phyloP scores from a whole-genome alignment of 2,113 vertebrate species.

The Engystomops pustulosus region DNA sequence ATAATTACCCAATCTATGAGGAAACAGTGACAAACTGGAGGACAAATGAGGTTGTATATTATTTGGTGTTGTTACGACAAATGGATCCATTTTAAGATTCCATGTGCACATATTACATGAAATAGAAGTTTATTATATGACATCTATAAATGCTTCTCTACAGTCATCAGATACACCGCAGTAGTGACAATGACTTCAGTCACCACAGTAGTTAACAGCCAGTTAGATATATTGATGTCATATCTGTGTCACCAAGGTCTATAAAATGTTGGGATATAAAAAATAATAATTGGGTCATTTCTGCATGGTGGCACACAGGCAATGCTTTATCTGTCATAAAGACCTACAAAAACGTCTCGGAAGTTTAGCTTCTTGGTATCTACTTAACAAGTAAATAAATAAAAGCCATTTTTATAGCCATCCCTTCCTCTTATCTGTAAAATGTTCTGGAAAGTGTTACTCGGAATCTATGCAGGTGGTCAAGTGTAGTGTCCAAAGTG shows the following conservation, averaged over 20 bases:
- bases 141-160: not conserved
- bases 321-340: not conserved
- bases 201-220: not conserved
- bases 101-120: not conserved
- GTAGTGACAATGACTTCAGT: not conserved
- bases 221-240: not conserved
- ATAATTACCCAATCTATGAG: too few relatives aligned
- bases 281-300: slow-evolving; percentile 11
- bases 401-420: not conserved
- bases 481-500: slow-evolving; percentile 18
- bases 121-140: not conserved
- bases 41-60: too few relatives aligned
- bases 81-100: too few relatives aligned
- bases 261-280: not conserved
- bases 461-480: slow-evolving; percentile 11
- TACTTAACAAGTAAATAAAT: not conserved
- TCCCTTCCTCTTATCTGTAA: slow-evolving; percentile 7
- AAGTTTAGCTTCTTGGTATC: not conserved
- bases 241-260: not conserved
- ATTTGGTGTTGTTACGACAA: too few relatives aligned
- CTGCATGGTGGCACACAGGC: not conserved
- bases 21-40: too few relatives aligned
- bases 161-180: not conserved
- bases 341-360: not conserved
- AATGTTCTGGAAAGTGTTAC: not conserved